Base-by-base conservation (phyloP, 2,113 vertebrate species). In the Picathartes gymnocephalus region DNA sequence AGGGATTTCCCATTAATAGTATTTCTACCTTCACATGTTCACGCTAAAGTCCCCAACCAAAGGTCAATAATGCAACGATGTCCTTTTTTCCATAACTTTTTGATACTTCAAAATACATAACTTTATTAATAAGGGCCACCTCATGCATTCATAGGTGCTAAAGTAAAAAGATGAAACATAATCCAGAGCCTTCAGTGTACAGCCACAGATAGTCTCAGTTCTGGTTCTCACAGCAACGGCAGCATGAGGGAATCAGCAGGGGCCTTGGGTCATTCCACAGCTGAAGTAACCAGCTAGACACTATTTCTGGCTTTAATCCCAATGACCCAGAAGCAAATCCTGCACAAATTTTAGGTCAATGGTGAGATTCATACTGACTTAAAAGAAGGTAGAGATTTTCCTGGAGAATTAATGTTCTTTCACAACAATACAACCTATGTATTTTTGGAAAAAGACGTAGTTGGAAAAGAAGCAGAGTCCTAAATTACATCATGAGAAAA, bases 201-300 rank as follows among this genome's bases (percentile, higher is more conserved):
- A 94, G 74, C 68, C 93, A 95, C 92, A 93, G 77, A 87, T 30
- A 85, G 66, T 73, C 61, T 64, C 19, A 47, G 35, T 74, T 37
- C 78, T 91, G n/a, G 68, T 96, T 95, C 94, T 93, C 90, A 95
- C 85, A 93, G 68, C 51, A 88, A 90, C 8, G 0, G 22, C 90
- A 91, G 87, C 58, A 82, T 90, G 92, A 88, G 57, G 35, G 71
- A 97, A 62, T 62, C 89, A 90, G 89, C 91, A 88, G 93, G 91
- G 48, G 42, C 30, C 70, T 91, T 95, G 86, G 95, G 73, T 89
- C 84, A 92, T 61, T 91, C 24, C 2, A 80, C 53, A 82, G 61
- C 82, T 94, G 70, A 95, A 94, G 61, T 42, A 89, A 82, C 57
- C 44, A 82, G 31, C 61, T 68, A 73, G 71, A 86, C 30, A 57